Conservation (phyloP, 2,113 vertebrate genomes). For the Rhynchomys soricoides region DNA sequence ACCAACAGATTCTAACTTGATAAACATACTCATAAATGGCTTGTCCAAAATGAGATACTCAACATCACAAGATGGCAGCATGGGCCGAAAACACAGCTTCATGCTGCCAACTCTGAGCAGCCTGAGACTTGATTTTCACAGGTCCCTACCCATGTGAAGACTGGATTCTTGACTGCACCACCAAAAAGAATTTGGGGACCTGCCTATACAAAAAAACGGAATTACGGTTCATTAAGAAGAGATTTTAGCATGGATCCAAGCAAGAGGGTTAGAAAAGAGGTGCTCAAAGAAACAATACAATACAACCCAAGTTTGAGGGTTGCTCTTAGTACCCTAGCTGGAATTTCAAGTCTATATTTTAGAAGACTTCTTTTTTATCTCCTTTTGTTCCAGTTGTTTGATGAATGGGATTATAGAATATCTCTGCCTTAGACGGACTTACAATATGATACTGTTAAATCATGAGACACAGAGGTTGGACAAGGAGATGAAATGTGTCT, state of each 20-base stretch:
- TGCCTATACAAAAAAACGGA: neutral
- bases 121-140: neutral
- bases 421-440: neutral
- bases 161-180: neutral
- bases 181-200: neutral
- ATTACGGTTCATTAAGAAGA: neutral
- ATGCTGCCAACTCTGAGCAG: neutral
- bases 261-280: neutral
- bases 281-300: neutral
- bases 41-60: neutral
- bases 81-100: neutral
- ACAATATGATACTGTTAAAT: neutral
- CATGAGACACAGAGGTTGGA: neutral
- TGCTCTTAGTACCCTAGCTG: neutral
- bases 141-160: neutral
- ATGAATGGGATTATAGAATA: neutral
- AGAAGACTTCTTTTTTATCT: neutral
- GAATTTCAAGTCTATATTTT: neutral
- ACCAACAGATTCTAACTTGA: neutral
- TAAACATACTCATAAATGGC: neutral
- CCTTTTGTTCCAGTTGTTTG: neutral
- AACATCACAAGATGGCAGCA: neutral
- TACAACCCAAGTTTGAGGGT: neutral
- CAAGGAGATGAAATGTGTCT: neutral
- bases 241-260: neutral